Evolutionary conservation across 2,888 invertebrate genomes (phyloP).

Genomic region (Bembecia ichneumoniformis): DNA sequence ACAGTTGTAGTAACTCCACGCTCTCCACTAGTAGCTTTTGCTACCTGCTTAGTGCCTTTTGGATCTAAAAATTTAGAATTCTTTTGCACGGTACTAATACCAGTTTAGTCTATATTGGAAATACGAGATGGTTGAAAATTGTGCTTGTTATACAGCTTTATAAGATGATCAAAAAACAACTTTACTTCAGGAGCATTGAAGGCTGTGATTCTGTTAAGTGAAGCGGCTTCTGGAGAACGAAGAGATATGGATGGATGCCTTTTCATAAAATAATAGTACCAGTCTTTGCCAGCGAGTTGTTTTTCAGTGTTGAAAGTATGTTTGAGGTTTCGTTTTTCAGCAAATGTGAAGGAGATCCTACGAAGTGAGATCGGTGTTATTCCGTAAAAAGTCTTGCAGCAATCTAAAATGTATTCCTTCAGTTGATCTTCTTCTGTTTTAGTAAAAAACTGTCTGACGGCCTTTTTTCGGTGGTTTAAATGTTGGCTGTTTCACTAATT

Average conservation of each 20-base stretch:
- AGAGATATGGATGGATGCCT: conserved; percentile 4
- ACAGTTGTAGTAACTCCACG: conserved; percentile 17
- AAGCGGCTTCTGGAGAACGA: conserved; percentile 8
- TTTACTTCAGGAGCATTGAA: conserved; percentile 11
- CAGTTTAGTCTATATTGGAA: conserved; percentile 15
- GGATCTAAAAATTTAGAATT: conserved; percentile 7
- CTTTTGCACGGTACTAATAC: conserved; percentile 10
- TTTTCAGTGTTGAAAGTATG: conserved; percentile 9
- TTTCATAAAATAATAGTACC: conserved; percentile 2
- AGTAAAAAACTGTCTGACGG: too few relatives aligned
- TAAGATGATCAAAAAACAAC: conserved; percentile 7
- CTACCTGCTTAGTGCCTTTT: conserved; percentile 20
- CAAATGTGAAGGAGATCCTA: conserved; percentile 10
- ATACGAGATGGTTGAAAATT: conserved; percentile 8
- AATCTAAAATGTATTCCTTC: conserved; percentile 1
- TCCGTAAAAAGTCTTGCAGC: too few relatives aligned
- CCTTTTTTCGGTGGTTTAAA: too few relatives aligned
- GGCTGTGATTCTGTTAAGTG: conserved; percentile 10
- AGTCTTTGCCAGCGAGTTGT: conserved; percentile 10
- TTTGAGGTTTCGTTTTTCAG: conserved; percentile 6
- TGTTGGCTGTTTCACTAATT: too few relatives aligned
- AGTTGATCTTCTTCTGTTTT: too few relatives aligned
- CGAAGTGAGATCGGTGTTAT: conserved; percentile 6
- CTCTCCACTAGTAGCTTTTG: conserved; percentile 17
- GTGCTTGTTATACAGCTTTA: conserved; percentile 7